Base-by-base conservation (phyloP, 2,113 vertebrate species). In the Syrrhaptes paradoxus region DNA sequence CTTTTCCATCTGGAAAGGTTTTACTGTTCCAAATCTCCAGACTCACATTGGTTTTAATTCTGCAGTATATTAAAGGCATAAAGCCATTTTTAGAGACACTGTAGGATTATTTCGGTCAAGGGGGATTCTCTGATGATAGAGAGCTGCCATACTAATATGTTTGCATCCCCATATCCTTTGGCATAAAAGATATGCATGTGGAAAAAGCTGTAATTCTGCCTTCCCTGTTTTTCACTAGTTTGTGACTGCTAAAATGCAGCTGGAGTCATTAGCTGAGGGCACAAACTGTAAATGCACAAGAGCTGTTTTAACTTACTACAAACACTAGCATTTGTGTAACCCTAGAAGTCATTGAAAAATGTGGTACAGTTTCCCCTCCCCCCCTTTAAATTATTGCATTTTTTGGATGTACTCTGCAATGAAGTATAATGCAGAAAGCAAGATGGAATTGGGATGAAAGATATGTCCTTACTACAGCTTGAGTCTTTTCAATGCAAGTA, bases 11-110 rank as follows among this genome's bases (percentile, higher is more conserved):
- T 94, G 63, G 59, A 86, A 67, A 80, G 71, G 4, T 87, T 85
- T 94, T 90, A 79, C 28, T 63, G 38, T 79, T 94, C 43, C 61
- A 93, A 93, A 93, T 85, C 82, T 96, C 74, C 46, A 76, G 45
- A 25, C 54, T 79, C 81, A 36, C 13, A 74, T 14, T 73, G 68
- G 70, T 91, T 58, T 81, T 87, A 82, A 85, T 86, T 87, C 63
- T 83, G 5, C 45, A 46, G 32, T 90, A 80, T 70, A 88, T 88
- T 91, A 94, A 94, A 86, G 29, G 10, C 75, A 43, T 74, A 77
- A 91, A 86, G 32, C 10, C 67, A 67, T 91, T 94, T 95, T 71
- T 80, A 49, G 29, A 86, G 71, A 38, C 51, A 74, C 38, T 51
- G 34, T 14, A 79, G 62, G 71, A 79, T 94, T 91, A 85, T 66